A percentile compares a stretch with the other conserved stretches of the same genome.
Conservation (phyloP, 2,113 vertebrate genomes). For the Riparia riparia region DNA sequence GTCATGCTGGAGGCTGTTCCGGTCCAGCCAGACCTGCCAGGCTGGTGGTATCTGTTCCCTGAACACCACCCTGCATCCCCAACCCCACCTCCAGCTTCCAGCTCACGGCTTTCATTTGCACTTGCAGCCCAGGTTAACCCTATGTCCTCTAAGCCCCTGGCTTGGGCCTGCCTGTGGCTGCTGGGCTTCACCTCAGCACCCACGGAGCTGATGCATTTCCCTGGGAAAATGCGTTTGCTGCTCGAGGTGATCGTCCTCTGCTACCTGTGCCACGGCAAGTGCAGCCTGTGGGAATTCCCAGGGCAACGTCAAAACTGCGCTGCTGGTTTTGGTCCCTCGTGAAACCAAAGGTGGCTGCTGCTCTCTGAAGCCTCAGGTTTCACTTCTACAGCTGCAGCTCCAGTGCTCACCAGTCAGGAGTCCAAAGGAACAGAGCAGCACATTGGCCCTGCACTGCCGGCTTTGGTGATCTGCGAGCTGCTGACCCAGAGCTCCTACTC, state of each 20-base stretch:
- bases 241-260: background rate
- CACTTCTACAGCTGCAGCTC: background rate
- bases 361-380: background rate
- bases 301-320: rapidly evolving
- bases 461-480: background rate
- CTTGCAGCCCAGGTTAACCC: background rate
- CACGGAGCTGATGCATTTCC: background rate
- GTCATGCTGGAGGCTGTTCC: background rate
- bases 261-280: background rate
- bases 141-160: rapidly evolving
- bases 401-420: background rate
- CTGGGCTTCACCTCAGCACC: background rate
- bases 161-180: background rate
- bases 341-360: background rate
- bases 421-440: background rate
- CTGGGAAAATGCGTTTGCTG: background rate
- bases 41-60: background rate
- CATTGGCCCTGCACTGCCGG: rapidly evolving
- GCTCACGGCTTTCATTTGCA: background rate
- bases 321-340: background rate
- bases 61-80: background rate
- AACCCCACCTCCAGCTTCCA: background rate
- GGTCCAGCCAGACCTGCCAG: background rate
- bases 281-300: background rate
- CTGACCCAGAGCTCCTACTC: background rate